Evolutionary conservation across 2,797 vertebrate species (phyloP).

Genomic region (Onychomys leucogaster): DNA sequence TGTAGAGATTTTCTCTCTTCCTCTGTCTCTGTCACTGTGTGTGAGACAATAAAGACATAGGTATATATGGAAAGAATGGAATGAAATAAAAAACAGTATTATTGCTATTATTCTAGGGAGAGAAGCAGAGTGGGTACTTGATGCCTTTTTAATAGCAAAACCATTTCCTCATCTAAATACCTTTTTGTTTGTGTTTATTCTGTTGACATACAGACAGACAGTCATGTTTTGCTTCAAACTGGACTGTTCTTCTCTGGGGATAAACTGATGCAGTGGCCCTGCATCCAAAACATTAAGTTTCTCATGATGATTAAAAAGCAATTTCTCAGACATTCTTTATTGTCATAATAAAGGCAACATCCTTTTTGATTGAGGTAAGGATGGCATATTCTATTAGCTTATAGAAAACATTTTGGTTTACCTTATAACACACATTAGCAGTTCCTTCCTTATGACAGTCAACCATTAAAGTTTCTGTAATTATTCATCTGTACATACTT

Average conservation of each 20-base stretch:
- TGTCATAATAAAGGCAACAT: constrained; percentile 86
- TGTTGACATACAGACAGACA: constrained; percentile 75
- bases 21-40: too few species aligned
- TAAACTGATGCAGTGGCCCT: constrained; percentile 80
- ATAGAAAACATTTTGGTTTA: constrained; percentile 86
- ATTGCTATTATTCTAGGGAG: too few species aligned
- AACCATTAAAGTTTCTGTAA: constrained; percentile 83
- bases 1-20: too few species aligned
- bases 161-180: constrained; percentile 85
- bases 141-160: constrained; percentile 56
- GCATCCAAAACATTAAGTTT: constrained; percentile 83
- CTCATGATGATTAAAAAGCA: constrained; percentile 68
- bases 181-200: constrained; percentile 85
- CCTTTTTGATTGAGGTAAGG: constrained; percentile 88
- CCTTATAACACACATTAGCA: constrained; percentile 83
- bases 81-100: too few species aligned
- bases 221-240: constrained; percentile 86
- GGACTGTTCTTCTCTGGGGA: constrained; percentile 83
- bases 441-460: constrained; percentile 78
- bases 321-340: constrained; percentile 84
- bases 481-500: constrained; percentile 82
- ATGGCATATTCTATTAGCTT: constrained; percentile 88
- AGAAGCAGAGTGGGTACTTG: too few species aligned
- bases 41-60: too few species aligned
- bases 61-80: too few species aligned